phyloP scores from a whole-genome alignment of 2,113 vertebrate species.

The Larimichthys polyactis region DNA sequence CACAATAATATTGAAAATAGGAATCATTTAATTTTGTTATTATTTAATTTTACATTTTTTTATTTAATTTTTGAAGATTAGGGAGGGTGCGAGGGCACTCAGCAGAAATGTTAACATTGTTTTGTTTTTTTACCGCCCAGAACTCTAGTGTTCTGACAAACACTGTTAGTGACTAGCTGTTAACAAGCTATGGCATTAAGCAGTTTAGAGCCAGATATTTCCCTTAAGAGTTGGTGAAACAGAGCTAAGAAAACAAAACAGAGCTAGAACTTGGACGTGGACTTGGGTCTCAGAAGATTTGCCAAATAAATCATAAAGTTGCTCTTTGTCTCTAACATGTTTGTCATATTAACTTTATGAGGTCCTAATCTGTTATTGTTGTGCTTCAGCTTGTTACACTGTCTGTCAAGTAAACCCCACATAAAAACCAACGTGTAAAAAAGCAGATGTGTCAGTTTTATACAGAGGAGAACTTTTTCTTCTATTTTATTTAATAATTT shows the following conservation, averaged over 20 bases:
- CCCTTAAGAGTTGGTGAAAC: not conserved
- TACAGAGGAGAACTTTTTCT: not conserved
- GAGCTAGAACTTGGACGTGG: not conserved
- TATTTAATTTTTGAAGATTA: no score
- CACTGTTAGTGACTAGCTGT: not conserved
- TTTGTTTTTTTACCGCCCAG: no score
- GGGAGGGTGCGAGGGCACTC: no score
- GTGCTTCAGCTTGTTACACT: not conserved
- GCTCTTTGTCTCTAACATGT: not conserved
- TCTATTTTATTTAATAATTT: no score
- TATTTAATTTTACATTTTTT: no score
- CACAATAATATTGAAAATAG: no score
- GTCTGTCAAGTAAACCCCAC: not conserved
- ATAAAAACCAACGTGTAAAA: not conserved
- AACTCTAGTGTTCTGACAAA: not conserved
- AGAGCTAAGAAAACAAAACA: not conserved
- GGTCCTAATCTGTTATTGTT: not conserved
- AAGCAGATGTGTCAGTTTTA: not conserved
- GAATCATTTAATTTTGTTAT: no score
- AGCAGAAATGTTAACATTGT: no score
- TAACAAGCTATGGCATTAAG: not conserved
- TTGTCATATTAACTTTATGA: not conserved
- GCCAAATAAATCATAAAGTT: not conserved
- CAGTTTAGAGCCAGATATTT: not conserved
- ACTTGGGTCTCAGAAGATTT: not conserved